A percentile compares a stretch with the other conserved stretches of the same genome.
These are phyloP conservation scores for Eupithecia subumbrata DNA, from an alignment of 2,888 invertebrate genomes.

Conservation along the genomic window DNA sequence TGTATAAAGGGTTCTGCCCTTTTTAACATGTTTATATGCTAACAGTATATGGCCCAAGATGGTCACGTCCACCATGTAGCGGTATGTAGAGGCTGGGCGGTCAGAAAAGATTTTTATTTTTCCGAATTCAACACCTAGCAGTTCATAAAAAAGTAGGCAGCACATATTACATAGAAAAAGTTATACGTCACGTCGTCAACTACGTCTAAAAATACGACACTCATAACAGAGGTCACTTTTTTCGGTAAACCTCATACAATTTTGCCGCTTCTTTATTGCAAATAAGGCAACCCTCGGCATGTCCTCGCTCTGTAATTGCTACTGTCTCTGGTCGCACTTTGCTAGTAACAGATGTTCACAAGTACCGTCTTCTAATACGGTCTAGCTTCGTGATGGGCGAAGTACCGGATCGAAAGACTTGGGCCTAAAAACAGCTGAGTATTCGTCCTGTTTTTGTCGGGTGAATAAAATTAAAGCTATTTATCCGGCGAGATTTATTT, in stretches of 20 bases:
- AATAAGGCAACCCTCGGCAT: constrained; percentile 70
- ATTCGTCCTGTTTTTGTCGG: neutral
- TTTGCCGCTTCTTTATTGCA: constrained; percentile 69
- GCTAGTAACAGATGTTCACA: constrained; percentile 74
- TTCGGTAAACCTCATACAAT: constrained; percentile 20
- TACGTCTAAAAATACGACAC: constrained; percentile 1
- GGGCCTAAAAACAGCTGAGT: neutral
- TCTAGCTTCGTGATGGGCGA: constrained; percentile 17
- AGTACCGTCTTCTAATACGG: constrained; percentile 56
- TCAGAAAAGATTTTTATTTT: no score
- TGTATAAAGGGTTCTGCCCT: no score
- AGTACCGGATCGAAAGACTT: neutral
- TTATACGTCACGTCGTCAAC: no score
- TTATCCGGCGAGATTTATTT: no score
- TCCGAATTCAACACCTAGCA: neutral
- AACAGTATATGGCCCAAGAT: no score
- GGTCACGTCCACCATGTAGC: no score
- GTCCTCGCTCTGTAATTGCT: constrained; percentile 73
- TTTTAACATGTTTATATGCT: no score
- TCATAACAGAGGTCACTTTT: constrained; percentile 16
- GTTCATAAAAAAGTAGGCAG: neutral
- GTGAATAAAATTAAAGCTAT: neutral
- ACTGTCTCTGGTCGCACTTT: constrained; percentile 67
- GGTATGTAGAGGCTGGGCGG: no score
- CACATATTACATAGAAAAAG: neutral